Evolutionary conservation across 1,140 invertebrate species (phyloP).

Genomic region (Sinonovacula constricta): DNA sequence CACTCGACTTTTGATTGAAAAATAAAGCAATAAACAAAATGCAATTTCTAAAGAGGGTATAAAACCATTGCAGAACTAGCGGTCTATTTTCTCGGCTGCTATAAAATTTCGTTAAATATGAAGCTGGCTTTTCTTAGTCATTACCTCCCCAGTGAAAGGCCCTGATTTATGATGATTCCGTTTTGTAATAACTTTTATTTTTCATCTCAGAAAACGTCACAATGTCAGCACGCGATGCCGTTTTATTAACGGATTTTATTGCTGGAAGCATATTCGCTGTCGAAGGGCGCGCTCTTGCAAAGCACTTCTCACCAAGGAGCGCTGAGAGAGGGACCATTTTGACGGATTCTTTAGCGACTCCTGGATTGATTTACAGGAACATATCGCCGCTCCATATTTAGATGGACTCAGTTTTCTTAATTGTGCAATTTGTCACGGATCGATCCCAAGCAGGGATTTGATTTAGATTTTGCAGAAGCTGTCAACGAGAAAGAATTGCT

Average conservation of each 20-base stretch:
- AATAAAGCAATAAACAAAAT: slow-evolving; percentile 53
- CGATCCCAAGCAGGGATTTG: not conserved
- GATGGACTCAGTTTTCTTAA: slow-evolving; percentile 9
- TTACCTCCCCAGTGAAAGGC: slow-evolving; percentile 28
- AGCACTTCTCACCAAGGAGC: slow-evolving; percentile 21
- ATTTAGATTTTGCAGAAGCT: not conserved
- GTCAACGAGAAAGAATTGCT: too few relatives aligned
- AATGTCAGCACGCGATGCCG: slow-evolving; percentile 34
- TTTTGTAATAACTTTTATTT: slow-evolving; percentile 51
- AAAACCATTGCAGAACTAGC: slow-evolving; percentile 29
- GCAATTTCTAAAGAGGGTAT: slow-evolving; percentile 52
- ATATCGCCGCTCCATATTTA: not conserved
- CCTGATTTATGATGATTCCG: slow-evolving; percentile 46
- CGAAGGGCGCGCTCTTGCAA: slow-evolving; percentile 42
- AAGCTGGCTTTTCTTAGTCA: slow-evolving; percentile 42
- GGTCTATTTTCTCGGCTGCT: slow-evolving; percentile 41
- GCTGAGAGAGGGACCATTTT: slow-evolving; percentile 17
- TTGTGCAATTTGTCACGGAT: slow-evolving; percentile 14
- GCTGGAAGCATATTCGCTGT: slow-evolving; percentile 42
- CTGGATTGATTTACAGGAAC: slow-evolving; percentile 14
- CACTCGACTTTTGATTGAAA: slow-evolving; percentile 46
- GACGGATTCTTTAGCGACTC: slow-evolving; percentile 14
- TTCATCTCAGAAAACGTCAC: slow-evolving; percentile 39
- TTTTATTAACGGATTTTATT: slow-evolving; percentile 53
- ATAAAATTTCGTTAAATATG: slow-evolving; percentile 48